Percentiles rank a stretch among this genome's conserved stretches.
Conservation (phyloP, 2,797 vertebrate species). For the Serranus cabrilla region DNA sequence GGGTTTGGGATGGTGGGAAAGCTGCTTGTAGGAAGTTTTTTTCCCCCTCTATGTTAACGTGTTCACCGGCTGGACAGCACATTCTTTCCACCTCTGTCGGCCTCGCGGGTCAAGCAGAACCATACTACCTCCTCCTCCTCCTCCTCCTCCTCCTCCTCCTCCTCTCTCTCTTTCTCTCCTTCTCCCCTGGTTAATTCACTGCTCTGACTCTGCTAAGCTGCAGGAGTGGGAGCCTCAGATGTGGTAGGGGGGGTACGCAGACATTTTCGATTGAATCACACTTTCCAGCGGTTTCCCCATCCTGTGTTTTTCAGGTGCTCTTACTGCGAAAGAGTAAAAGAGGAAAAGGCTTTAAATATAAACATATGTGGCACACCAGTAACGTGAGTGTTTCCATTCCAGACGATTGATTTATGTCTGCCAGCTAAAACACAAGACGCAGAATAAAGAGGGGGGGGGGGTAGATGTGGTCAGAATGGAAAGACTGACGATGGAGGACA, state of each 20-base stretch:
- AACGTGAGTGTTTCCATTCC: slow-evolving; percentile 80
- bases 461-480: slow-evolving; percentile 62
- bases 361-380: slow-evolving; percentile 75
- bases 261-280: slow-evolving; percentile 77
- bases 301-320: slow-evolving; percentile 71
- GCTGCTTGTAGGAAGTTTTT: slow-evolving; percentile 74
- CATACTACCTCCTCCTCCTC: slow-evolving; percentile 53
- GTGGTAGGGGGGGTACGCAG: slow-evolving; percentile 22
- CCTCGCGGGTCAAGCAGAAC: slow-evolving; percentile 83
- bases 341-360: slow-evolving; percentile 76
- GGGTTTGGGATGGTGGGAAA: slow-evolving; percentile 72
- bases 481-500: slow-evolving; percentile 55
- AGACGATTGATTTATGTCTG: slow-evolving; percentile 75
- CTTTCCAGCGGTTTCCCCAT: slow-evolving; percentile 74
- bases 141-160: not conserved
- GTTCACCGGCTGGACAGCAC: slow-evolving; percentile 85
- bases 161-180: not conserved
- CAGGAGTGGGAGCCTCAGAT: slow-evolving; percentile 55
- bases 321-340: slow-evolving; percentile 48
- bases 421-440: slow-evolving; percentile 73
- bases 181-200: slow-evolving; percentile 46
- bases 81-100: slow-evolving; percentile 87
- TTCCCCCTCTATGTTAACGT: slow-evolving; percentile 77
- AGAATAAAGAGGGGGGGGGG: slow-evolving; percentile 45
- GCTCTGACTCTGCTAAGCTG: slow-evolving; percentile 62